A percentile compares a stretch with the other conserved stretches of the same genome.
Evolutionary conservation across 2,797 vertebrate genomes (phyloP).

Genomic region (Epinephelus awoara): DNA sequence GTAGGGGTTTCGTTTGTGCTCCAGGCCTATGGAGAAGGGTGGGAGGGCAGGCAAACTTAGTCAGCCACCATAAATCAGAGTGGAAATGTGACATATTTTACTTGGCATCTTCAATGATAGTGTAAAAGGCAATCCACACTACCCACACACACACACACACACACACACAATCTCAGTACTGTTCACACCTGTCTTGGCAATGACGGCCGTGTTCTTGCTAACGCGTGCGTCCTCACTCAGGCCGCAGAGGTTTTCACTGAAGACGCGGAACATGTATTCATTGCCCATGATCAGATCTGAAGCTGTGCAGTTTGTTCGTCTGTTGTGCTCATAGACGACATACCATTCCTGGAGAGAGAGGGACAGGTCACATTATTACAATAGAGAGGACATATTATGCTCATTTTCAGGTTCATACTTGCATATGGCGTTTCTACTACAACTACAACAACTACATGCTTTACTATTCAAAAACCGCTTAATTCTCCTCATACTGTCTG

Average conservation of each 20-base stretch:
- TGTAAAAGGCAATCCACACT: no score
- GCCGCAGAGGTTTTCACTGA: constrained; percentile 91
- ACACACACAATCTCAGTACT: background rate
- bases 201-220: constrained; percentile 90
- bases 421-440: no score
- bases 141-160: no score
- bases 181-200: constrained; percentile 87
- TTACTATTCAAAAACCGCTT: no score
- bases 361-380: background rate
- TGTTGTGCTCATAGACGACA: constrained; percentile 91
- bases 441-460: no score
- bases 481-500: no score
- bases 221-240: constrained; percentile 84
- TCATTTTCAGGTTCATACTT: no score
- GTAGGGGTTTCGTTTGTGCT: constrained; percentile 75
- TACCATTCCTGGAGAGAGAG: constrained; percentile 89
- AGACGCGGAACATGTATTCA: constrained; percentile 91
- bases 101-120: background rate
- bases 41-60: constrained; percentile 2
- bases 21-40: constrained; percentile 77
- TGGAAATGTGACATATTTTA: constrained; percentile 7
- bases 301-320: constrained; percentile 87
- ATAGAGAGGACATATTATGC: no score
- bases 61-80: constrained; percentile 25
- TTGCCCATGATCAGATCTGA: constrained; percentile 94